A percentile compares a stretch with the other conserved stretches of the same genome.
Evolutionary conservation across 2,113 vertebrate species (phyloP).

Genomic region (Myotis yumanensis): DNA sequence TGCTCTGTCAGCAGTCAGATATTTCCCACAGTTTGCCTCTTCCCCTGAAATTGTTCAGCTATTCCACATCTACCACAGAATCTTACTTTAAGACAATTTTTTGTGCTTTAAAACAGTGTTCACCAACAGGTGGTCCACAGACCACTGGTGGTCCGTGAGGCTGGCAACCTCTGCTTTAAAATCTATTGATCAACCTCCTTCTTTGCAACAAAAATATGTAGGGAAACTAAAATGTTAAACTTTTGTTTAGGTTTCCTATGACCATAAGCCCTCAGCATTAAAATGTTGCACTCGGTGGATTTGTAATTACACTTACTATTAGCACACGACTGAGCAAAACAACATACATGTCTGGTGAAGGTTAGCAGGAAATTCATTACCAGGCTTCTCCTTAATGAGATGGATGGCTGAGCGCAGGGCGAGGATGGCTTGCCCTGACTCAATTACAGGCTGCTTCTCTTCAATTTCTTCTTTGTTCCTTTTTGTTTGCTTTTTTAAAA

Average conservation of each 20-base stretch:
- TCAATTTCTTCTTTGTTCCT: neutral
- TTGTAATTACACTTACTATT: neutral
- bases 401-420: fast-evolving
- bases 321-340: neutral
- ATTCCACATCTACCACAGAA: neutral
- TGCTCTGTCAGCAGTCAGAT: neutral
- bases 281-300: neutral
- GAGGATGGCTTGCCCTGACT: neutral
- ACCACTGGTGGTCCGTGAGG: too few species aligned
- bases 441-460: neutral
- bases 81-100: neutral
- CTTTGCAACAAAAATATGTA: neutral
- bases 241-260: neutral
- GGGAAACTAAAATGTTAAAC: neutral
- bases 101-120: neutral
- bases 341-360: neutral
- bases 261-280: neutral
- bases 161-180: neutral
- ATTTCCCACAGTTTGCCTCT: neutral
- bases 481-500: neutral
- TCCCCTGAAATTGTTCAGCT: neutral
- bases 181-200: conserved; percentile 1
- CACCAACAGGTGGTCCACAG: too few species aligned
- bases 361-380: neutral
- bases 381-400: neutral